Evolutionary conservation across 53 echinoderm and acorn worm genomes (phyloP).

Genomic region (Apostichopus leukothele): DNA sequence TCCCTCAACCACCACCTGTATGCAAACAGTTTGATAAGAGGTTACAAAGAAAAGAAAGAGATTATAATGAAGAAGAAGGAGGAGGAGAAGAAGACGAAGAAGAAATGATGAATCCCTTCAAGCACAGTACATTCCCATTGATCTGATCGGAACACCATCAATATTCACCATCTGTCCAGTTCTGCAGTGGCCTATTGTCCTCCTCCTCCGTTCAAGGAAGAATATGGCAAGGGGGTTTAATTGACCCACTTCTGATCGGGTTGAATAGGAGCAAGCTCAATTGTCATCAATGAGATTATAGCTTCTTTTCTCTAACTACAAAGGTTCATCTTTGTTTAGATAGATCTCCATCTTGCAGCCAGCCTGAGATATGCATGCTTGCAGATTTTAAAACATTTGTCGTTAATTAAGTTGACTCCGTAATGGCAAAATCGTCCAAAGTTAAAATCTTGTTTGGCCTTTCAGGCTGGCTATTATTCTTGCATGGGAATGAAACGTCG

Average conservation of each 20-base stretch:
- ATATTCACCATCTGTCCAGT: neutral
- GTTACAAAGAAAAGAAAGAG: neutral
- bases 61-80: neutral
- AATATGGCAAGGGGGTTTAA: neutral
- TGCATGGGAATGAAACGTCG: too few relatives aligned
- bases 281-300: neutral
- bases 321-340: neutral
- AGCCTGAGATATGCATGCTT: too few relatives aligned
- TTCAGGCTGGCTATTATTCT: too few relatives aligned
- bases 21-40: neutral
- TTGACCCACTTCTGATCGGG: neutral
- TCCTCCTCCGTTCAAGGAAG: neutral
- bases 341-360: too few relatives aligned
- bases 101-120: neutral
- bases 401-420: too few relatives aligned
- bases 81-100: too few relatives aligned
- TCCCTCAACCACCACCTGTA: neutral
- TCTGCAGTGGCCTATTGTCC: neutral
- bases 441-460: too few relatives aligned
- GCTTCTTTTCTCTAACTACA: neutral
- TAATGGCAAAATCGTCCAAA: too few relatives aligned
- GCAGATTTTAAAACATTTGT: too few relatives aligned
- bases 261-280: neutral
- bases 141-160: neutral
- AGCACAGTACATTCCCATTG: neutral